Conservation (phyloP, 2,797 vertebrate species). For the Poecile montanus region DNA sequence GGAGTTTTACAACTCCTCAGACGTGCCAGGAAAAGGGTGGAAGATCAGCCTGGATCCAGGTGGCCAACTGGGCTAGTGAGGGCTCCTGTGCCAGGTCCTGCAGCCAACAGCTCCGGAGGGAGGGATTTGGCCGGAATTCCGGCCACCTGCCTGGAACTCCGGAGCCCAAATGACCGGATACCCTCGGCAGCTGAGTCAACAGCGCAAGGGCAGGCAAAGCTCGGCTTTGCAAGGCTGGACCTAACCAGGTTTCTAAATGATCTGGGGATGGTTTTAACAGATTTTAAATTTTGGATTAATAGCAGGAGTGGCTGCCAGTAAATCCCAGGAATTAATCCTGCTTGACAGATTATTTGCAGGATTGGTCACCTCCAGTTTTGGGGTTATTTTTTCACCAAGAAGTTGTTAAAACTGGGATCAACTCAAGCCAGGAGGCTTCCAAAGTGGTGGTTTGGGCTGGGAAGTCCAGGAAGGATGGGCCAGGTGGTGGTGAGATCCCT, state of each 20-base stretch:
- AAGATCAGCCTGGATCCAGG: not conserved
- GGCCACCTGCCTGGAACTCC: not conserved
- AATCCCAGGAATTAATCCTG: not conserved
- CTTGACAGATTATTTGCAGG: not conserved
- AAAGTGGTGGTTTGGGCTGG: not conserved
- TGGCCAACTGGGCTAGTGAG: conserved; percentile 21
- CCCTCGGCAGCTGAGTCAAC: conserved; percentile 39
- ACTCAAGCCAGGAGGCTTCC: not conserved
- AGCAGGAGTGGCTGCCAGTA: not conserved
- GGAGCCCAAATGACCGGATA: not conserved
- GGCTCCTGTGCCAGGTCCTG: not conserved
- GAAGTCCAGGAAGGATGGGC: not conserved
- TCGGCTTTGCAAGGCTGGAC: not conserved
- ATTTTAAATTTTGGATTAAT: not conserved
- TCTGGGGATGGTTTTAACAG: not conserved
- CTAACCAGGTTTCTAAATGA: not conserved
- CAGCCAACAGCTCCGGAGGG: not conserved
- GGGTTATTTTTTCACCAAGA: not conserved
- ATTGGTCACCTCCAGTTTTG: not conserved
- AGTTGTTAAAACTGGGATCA: rapidly evolving
- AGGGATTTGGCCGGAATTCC: not conserved
- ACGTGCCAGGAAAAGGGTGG: not conserved
- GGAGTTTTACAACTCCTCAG: not conserved
- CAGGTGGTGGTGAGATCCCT: not conserved
- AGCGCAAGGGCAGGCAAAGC: not conserved